Evolutionary conservation across 2,888 invertebrate genomes (phyloP).

Genomic region (Maniola hyperantus): DNA sequence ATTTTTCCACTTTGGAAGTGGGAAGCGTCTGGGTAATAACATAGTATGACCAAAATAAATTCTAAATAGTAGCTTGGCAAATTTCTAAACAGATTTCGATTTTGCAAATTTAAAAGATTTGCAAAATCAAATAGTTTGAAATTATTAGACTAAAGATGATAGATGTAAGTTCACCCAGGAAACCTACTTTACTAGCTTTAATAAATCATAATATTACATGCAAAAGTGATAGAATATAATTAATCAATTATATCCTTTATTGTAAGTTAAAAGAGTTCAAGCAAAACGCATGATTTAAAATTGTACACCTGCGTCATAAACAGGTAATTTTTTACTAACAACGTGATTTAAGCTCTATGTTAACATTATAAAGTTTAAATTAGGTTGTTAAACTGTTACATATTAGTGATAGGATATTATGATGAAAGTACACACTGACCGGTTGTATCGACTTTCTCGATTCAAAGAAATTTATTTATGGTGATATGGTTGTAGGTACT

Average conservation of each 20-base stretch:
- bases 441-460: conserved; percentile 36
- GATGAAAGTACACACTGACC: conserved; percentile 33
- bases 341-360: conserved; percentile 10
- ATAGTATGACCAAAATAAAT: too few species aligned
- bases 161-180: conserved; percentile 21
- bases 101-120: neutral
- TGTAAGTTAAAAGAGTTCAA: neutral
- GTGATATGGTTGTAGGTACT: neutral
- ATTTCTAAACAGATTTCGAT: too few species aligned
- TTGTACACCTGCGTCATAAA: conserved; percentile 23
- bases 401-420: conserved; percentile 26
- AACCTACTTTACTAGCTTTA: conserved; percentile 22
- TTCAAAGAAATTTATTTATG: conserved; percentile 26
- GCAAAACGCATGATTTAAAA: conserved; percentile 6
- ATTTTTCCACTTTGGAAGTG: too few species aligned
- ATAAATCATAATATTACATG: conserved; percentile 30
- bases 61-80: too few species aligned
- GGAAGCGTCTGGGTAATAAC: too few species aligned
- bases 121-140: conserved; percentile 4
- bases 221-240: neutral
- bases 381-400: neutral
- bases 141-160: conserved; percentile 25
- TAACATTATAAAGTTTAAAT: conserved; percentile 7
- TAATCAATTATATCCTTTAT: conserved; percentile 14
- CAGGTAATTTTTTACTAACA: neutral